phyloP scores from a whole-genome alignment of 2,113 vertebrate species.

The Coturnix japonica region DNA sequence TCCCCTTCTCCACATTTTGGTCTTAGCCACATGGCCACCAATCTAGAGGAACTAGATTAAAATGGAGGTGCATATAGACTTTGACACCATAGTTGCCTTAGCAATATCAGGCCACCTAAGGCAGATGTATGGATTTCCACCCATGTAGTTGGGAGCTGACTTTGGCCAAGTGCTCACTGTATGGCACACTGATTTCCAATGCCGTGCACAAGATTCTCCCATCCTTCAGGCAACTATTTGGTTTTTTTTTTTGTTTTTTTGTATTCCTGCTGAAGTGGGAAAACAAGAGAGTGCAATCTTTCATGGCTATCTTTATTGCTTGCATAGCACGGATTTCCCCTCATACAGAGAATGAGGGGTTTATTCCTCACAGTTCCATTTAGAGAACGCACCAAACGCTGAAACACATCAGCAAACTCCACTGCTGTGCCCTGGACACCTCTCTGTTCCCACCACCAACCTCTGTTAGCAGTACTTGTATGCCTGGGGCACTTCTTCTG shows the following conservation, averaged over 20 bases:
- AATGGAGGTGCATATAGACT: not conserved
- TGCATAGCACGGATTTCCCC: conserved; percentile 13
- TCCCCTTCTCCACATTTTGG: not conserved
- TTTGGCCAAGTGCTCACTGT: not conserved
- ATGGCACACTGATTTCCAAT: not conserved
- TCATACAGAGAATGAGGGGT: not conserved
- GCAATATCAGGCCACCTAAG: not conserved
- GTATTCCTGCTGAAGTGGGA: not conserved
- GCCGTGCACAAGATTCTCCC: not conserved
- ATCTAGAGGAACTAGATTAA: not conserved
- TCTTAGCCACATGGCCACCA: not conserved
- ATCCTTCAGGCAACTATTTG: not conserved
- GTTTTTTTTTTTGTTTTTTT: not conserved
- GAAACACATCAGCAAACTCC: not conserved
- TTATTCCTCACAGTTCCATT: not conserved
- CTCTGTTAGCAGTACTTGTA: not conserved
- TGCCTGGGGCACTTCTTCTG: not conserved
- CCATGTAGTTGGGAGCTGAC: not conserved
- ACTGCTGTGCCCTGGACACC: not conserved
- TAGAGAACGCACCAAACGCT: not conserved
- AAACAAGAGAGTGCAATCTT: conserved; percentile 25
- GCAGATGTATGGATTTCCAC: not conserved
- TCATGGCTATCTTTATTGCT: conserved; percentile 36
- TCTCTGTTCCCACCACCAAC: not conserved
- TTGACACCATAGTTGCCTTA: not conserved